Conservation (phyloP, 35 echinoderm and acorn worm genomes). For the Chiridota heheva region DNA sequence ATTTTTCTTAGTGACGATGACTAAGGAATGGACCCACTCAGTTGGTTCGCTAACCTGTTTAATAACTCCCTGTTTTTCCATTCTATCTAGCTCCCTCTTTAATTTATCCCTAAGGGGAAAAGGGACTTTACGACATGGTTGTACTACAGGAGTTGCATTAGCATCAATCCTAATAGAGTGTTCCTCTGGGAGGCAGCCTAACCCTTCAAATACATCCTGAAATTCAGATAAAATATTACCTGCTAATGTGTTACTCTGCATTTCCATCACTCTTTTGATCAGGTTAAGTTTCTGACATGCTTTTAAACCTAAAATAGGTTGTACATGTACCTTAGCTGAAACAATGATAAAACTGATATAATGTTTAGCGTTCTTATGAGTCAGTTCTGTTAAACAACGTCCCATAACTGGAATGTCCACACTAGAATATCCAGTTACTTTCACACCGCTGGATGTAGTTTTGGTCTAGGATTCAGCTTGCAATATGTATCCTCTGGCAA, state of each 20-base stretch:
- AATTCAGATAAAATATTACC: no score
- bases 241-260: no score
- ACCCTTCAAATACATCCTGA: conserved; percentile 27
- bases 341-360: no score
- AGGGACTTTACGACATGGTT: conserved; percentile 51
- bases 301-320: no score
- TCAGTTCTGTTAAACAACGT: no score
- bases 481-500: no score
- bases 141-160: conserved; percentile 29
- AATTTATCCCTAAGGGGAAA: conserved; percentile 45
- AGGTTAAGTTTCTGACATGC: no score
- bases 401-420: no score
- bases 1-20: conserved; percentile 39
- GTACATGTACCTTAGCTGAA: no score
- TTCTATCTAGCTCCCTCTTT: conserved; percentile 41
- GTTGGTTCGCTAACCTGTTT: conserved; percentile 26
- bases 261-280: no score
- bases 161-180: conserved; percentile 18
- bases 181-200: conserved; percentile 39
- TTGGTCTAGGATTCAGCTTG: no score
- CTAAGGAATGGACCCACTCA: conserved; percentile 56
- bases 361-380: no score
- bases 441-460: background rate
- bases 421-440: background rate
- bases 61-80: conserved; percentile 28